phyloP scores from a whole-genome alignment of 2,888 invertebrate genomes.

The Leucozona laternaria region DNA sequence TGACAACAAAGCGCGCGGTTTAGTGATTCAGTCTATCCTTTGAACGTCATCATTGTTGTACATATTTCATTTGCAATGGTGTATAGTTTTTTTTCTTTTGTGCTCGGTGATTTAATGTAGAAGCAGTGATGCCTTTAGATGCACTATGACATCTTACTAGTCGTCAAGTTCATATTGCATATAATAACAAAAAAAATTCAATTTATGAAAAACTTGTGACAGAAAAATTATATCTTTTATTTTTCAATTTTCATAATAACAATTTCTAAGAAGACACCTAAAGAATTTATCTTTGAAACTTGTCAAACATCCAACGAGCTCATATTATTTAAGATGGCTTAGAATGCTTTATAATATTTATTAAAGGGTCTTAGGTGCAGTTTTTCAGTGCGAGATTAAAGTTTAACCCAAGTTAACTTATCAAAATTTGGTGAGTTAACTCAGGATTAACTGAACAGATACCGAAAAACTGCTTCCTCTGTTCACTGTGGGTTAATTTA shows the following conservation, averaged over 20 bases:
- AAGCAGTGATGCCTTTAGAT: background rate
- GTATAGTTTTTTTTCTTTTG: background rate
- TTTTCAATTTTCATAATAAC: background rate
- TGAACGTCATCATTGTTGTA: constrained; percentile 15
- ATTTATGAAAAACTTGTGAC: background rate
- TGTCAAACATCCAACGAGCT: no score
- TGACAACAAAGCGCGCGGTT: constrained; percentile 28
- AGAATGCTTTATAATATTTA: no score
- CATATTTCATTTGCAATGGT: background rate
- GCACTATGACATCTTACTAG: constrained; percentile 2
- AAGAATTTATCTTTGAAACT: no score
- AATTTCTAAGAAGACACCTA: background rate
- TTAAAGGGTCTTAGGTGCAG: no score
- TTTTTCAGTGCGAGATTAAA: no score
- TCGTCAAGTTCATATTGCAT: background rate
- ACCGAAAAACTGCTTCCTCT: no score
- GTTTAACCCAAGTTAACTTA: no score
- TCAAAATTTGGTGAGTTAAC: no score
- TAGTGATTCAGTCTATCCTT: constrained; percentile 19
- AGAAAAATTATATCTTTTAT: background rate
- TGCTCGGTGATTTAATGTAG: background rate
- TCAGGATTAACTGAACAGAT: no score
- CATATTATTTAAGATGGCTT: no score
- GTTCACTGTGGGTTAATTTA: no score
- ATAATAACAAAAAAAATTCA: background rate